Evolutionary conservation across 1,140 invertebrate genomes (phyloP), one percentile per base, ranked within the genome.

Genomic region (Sminthurides bifidus): DNA sequence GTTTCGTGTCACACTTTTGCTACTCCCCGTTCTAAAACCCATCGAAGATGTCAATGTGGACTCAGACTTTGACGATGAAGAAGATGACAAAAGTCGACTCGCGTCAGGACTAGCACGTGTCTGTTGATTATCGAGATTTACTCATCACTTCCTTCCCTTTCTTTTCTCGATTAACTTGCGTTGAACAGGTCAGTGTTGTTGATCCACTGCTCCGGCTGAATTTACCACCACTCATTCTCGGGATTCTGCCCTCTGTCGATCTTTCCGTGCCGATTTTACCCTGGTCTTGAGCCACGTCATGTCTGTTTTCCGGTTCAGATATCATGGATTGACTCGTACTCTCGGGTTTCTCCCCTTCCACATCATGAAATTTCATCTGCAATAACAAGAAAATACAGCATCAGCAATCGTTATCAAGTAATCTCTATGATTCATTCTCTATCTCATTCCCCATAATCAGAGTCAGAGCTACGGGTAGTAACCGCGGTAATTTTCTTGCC

Each of bases 331-430:
- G 21, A 44, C 29, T 40, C 21, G 15, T 26, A 52, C 26, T 46
- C 4, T 56, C 54, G n/a, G n/a, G n/a, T n/a, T n/a, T n/a, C 24
- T 54, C 41, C 37, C 44, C 57, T 23, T 54, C 54, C 8, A 54
- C 57, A 27, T 57, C 54, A 50, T 60, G 50, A 17, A 60, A 38
- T 26, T 60, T 60, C 54, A 60, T 57, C 59, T 57, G 24, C 14
- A 54, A 37, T 49, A 15, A 31, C 24, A 49, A 57, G 15, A 31
- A 38, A 30, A 59, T 43, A 38, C 19, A 35, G 21, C 37, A 41
- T 30, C 17, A 30, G 23, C 30, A 1, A 44, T 1, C 10, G 35
- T 5, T 26, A 14, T 15, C 45, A 23, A 26, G 15, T 48, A 10
- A 6, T 44, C 23, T 40, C 23, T 1, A 52, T 5, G 8, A 38